A percentile compares a stretch with the other conserved stretches of the same genome.
Conservation (phyloP, 37 sponge, comb jelly and placozoan species). For the Petrosia ficiformis region DNA sequence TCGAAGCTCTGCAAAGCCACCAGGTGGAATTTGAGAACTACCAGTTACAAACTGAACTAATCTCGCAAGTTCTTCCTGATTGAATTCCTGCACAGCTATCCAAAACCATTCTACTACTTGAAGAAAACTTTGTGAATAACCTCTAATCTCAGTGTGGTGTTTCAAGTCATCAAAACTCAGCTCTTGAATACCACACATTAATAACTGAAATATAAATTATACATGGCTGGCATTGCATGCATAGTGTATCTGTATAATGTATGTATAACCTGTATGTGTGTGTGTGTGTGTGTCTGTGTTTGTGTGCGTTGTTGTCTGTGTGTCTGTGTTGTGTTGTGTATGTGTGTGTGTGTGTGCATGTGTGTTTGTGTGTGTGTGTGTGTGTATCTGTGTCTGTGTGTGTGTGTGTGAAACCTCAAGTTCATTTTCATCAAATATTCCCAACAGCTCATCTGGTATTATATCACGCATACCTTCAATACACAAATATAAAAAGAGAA, state of each 20-base stretch:
- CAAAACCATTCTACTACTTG: constrained; percentile 80
- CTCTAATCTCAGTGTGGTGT: constrained; percentile 30
- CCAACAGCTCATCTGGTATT: constrained; percentile 74
- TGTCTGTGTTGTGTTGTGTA: too few species aligned
- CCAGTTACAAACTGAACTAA: constrained; percentile 84
- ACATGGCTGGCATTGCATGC: too few species aligned
- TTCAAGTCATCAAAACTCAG: constrained; percentile 68
- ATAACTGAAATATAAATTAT: constrained; percentile 30
- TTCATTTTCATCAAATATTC: constrained; percentile 96
- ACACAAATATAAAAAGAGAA: background rate
- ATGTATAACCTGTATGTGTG: too few species aligned
- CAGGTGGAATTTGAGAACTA: constrained; percentile 86
- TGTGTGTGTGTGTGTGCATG: too few species aligned
- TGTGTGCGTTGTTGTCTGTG: too few species aligned
- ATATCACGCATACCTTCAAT: constrained; percentile 79
- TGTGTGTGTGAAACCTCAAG: too few species aligned
- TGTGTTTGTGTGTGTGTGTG: too few species aligned
- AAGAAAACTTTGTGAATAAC: constrained; percentile 18
- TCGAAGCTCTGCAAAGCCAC: constrained; percentile 79
- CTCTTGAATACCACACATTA: constrained; percentile 83
- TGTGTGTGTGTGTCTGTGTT: too few species aligned
- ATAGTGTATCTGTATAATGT: too few species aligned
- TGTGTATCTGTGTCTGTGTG: too few species aligned
- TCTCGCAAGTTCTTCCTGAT: constrained; percentile 82
- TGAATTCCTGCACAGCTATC: constrained; percentile 70